phyloP scores from a whole-genome alignment of 2,797 vertebrate genomes.

The Malurus leucopterus region DNA sequence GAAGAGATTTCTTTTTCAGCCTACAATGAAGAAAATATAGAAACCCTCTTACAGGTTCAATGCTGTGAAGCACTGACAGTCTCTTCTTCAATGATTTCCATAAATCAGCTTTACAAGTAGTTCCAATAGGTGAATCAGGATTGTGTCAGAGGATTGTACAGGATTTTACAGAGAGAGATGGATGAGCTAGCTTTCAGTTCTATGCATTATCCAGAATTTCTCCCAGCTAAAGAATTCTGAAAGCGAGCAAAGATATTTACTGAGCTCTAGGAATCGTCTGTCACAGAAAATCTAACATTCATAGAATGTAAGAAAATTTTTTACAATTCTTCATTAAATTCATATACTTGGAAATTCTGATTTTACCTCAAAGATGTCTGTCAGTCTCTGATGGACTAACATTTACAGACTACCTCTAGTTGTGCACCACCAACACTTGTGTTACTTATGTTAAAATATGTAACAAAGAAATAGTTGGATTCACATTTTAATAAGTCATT shows the following conservation, averaged over 20 bases:
- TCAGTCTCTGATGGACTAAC: not conserved
- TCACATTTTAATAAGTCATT: not conserved
- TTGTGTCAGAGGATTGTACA: no score
- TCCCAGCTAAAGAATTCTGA: not conserved
- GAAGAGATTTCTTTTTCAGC: not conserved
- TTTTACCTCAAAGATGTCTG: not conserved
- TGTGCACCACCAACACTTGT: not conserved
- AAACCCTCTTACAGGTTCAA: not conserved
- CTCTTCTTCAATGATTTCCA: not conserved
- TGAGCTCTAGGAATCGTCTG: not conserved
- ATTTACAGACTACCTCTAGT: not conserved
- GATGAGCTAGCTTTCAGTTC: not conserved
- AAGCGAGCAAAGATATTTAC: not conserved
- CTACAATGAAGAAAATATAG: not conserved
- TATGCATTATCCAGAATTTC: not conserved
- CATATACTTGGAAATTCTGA: not conserved
- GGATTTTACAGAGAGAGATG: not conserved
- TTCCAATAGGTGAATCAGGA: not conserved
- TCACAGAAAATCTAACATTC: not conserved
- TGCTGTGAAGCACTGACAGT: not conserved
- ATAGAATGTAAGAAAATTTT: not conserved
- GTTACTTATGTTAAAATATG: not conserved
- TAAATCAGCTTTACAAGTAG: not conserved
- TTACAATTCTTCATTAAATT: not conserved
- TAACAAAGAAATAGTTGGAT: not conserved